Base-by-base conservation (phyloP, 2,888 invertebrate species). In the Thalpophila matura region DNA sequence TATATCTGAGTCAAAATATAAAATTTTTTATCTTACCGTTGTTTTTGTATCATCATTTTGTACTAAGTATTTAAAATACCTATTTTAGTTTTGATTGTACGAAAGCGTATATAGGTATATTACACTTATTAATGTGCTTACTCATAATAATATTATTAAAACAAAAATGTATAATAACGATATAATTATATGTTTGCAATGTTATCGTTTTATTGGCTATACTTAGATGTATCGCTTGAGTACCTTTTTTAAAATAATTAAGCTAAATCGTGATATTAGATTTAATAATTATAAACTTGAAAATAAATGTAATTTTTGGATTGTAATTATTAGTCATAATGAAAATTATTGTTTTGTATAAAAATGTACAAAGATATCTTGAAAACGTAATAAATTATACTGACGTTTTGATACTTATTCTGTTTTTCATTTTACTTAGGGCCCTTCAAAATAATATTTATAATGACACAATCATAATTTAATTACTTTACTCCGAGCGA, bases 261-360 rank as follows among this genome's bases (percentile, higher is more conserved):
- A 95, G 95, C 92, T 95, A 94, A 94, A 95, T 94, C 94, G 95
- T 95, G 95, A 95, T 95, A 95, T 91, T 95, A 95, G 95, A 91
- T 91, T 88, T 92, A 95, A 92, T 90, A 91, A 92, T 92, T 91
- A 91, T 92, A 90, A 93, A 94, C 89, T 92, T 91, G 87, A 89
- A 91, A 92, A 91, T 91, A 91, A 91, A 92, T 94, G 92, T 94
- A 94, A 94, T 93, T 94, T 94, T 95, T 92, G 91, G 91, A 93
- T 91, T 94, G 94, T 95, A 94, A 94, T 94, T 94, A 95, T 92
- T 94, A 94, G 93, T 87, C 72, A 74, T 93, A 93, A 93, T 87
- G 89, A 89, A 91, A 90, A 91, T 91, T 93, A 94, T 94, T 94
- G 94, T 94, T 94, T 94, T 95, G 94, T 95, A 95, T 93, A 94